These are phyloP conservation scores for Rostratula benghalensis DNA, from an alignment of 2,113 vertebrate genomes.

Conservation along the genomic window DNA sequence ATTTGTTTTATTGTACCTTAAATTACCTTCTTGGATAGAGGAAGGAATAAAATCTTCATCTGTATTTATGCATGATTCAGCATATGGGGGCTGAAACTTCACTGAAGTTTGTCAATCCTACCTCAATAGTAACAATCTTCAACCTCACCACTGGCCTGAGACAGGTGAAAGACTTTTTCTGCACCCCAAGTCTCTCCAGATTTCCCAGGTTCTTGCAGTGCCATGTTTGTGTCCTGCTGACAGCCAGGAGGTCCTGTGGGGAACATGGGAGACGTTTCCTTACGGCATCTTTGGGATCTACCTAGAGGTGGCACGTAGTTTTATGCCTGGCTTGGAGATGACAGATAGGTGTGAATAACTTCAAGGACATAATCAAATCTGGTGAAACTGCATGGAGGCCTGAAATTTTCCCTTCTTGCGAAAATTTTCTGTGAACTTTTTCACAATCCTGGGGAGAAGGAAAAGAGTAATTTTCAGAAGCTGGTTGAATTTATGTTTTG, in stretches of 20 bases:
- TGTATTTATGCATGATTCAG: not conserved
- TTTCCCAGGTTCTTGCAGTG: not conserved
- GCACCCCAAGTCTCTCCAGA: not conserved
- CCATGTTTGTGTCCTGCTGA: not conserved
- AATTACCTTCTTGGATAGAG: too few relatives aligned
- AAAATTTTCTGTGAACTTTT: not conserved
- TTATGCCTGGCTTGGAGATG: not conserved
- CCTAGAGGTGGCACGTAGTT: not conserved
- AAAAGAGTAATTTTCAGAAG: not conserved
- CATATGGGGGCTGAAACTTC: not conserved
- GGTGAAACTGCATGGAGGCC: not conserved
- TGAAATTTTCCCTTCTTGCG: not conserved
- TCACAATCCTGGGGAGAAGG: not conserved
- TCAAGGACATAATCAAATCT: not conserved
- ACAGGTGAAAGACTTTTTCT: not conserved
- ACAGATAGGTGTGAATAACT: not conserved
- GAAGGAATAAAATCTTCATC: too few relatives aligned
- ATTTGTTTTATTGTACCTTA: too few relatives aligned
- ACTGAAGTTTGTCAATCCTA: not conserved
- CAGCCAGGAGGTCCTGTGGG: not conserved
- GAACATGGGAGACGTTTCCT: not conserved
- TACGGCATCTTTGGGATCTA: accelerated
- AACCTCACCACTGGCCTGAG: not conserved
- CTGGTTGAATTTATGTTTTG: not conserved
- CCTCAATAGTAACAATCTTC: not conserved